phyloP scores from a whole-genome alignment of 1,140 invertebrate species.

The Lanistes nyassanus region DNA sequence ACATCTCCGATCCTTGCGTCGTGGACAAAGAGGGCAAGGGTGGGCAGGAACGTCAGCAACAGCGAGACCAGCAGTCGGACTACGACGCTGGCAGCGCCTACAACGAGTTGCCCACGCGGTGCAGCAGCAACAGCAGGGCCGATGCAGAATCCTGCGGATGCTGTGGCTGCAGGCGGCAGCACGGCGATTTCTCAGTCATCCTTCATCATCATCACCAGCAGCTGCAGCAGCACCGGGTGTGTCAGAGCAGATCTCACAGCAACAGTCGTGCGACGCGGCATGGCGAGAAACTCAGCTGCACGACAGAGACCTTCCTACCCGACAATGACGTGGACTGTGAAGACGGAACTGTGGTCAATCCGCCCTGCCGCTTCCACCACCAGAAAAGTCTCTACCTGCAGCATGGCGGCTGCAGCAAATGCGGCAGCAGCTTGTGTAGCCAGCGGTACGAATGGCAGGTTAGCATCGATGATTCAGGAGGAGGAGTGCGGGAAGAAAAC shows the following conservation, averaged over 20 bases:
- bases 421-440: too few species aligned
- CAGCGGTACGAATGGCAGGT: too few species aligned
- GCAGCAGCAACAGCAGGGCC: neutral
- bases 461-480: too few species aligned
- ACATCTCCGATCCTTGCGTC: neutral
- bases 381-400: neutral
- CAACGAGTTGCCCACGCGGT: constrained; percentile 14
- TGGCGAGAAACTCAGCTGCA: constrained; percentile 21
- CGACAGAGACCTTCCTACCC: constrained; percentile 21
- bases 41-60: neutral
- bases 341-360: too few species aligned
- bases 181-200: constrained; percentile 11
- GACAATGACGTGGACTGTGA: constrained; percentile 6
- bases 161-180: constrained; percentile 5
- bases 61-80: neutral
- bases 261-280: neutral
- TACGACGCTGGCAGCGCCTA: constrained; percentile 20
- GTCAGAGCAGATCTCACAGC: neutral
- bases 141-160: neutral
- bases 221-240: neutral
- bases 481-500: too few species aligned
- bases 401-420: neutral
- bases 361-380: neutral
- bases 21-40: too few species aligned
- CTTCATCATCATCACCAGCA: constrained; percentile 5